Base-by-base conservation (phyloP, 2,113 vertebrate genomes). In the Daboia siamensis region DNA sequence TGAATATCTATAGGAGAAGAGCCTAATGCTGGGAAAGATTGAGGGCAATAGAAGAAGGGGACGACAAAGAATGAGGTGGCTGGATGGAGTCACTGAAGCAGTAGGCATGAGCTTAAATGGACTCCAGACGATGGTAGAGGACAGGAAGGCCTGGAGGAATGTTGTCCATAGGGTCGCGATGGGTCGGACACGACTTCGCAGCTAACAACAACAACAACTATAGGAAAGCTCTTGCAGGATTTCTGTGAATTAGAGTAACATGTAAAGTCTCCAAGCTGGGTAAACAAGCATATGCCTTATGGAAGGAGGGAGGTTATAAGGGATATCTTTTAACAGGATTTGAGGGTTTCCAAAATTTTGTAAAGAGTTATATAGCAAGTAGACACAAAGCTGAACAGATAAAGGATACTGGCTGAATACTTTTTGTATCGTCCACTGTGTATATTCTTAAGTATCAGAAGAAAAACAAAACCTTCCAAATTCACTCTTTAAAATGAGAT, bases 401-500 rank as follows among this genome's bases (percentile, higher is more conserved):
- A 64, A 93, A 85, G 85, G 26, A 90, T 94, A 61, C 13, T 24
- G 93, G 59, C 24, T 24, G 69, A 74, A 48, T 87, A 48, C 21
- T 90, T 44, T 46, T 21, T 6, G 23, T 84, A 23, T 13, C n/a
- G 69, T 24, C 20, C 91, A 33, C 52, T 95, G 46, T 91, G 26
- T 89, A 88, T 93, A 87, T 92, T 52, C 48, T 21, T 51, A 26
- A 33, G 44, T 46, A 90, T 54, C 48, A 86, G 52, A 80, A 92
- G 15, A 7, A 39, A 29, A 9, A 48, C 11, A n/a, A 91, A 33
- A 74, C 87, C 87, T 7, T 90, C 87, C 5, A 95, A 93, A 9
- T 92, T 61, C 74, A 59, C 94, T 90, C 86, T 61, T 97, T 96
- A 96, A 96, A 97, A 96, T 96, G 95, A 95, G 69, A 90, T 96